These are phyloP conservation scores for Oryzias javanicus DNA, from an alignment of 2,113 vertebrate species.

Conservation along the genomic window DNA sequence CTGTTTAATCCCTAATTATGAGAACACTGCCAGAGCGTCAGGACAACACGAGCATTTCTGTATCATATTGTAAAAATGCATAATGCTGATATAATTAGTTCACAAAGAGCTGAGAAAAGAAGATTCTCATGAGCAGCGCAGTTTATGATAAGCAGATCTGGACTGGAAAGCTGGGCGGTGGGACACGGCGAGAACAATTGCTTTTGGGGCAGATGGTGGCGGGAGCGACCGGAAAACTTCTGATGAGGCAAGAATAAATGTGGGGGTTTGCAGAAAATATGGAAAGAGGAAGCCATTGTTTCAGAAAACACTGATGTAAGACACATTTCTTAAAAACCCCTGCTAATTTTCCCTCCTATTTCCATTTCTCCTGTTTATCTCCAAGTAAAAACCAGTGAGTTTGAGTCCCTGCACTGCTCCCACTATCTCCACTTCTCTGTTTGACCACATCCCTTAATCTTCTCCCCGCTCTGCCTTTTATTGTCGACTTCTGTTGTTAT, in stretches of 20 bases:
- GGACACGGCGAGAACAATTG: no score
- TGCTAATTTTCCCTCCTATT: conserved; percentile 38
- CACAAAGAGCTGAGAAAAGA: conserved; percentile 8
- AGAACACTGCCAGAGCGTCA: conserved; percentile 46
- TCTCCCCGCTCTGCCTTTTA: conserved; percentile 47
- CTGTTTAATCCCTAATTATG: conserved; percentile 63
- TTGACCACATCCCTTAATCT: conserved; percentile 58
- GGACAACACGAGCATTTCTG: conserved; percentile 42
- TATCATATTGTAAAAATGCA: conserved; percentile 34
- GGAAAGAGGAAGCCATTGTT: conserved; percentile 15
- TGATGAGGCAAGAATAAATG: conserved; percentile 36
- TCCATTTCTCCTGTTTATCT: conserved; percentile 43
- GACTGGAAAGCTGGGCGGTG: background rate
- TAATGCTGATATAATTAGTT: conserved; percentile 23
- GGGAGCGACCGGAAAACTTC: conserved; percentile 5
- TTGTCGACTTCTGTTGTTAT: conserved; percentile 53
- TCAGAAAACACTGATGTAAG: conserved; percentile 27
- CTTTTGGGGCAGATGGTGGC: no score
- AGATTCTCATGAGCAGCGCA: conserved; percentile 6
- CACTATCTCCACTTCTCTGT: conserved; percentile 35
- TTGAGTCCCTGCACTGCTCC: conserved; percentile 51
- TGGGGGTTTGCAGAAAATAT: conserved; percentile 34
- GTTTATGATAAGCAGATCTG: conserved; percentile 6
- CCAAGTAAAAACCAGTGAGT: conserved; percentile 23
- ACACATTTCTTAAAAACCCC: conserved; percentile 25